phyloP scores from a whole-genome alignment of 2,797 vertebrate genomes.

The Pantherophis alleghaniensis region DNA sequence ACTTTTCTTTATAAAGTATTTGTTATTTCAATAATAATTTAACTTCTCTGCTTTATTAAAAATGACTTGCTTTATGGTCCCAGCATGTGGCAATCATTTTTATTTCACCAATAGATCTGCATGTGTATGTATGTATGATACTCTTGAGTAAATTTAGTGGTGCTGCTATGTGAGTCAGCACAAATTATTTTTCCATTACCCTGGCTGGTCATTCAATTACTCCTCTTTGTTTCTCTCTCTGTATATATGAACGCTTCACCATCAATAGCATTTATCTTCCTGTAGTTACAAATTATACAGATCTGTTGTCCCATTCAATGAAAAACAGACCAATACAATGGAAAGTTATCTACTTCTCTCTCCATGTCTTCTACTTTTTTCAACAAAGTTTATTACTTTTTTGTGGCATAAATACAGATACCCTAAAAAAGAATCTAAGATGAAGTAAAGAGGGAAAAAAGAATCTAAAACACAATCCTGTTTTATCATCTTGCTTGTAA shows the following conservation, averaged over 20 bases:
- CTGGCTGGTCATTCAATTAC: constrained; percentile 13
- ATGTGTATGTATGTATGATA: neutral
- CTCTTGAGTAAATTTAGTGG: neutral
- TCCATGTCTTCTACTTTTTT: neutral
- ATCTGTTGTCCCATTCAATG: neutral
- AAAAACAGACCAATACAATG: constrained; percentile 11
- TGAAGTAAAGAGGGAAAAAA: neutral
- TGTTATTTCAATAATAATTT: neutral
- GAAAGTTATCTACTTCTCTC: neutral
- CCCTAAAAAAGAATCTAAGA: neutral
- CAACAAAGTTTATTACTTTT: neutral
- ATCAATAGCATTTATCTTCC: neutral
- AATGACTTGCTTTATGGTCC: neutral
- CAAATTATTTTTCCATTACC: constrained; percentile 29
- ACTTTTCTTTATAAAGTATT: neutral
- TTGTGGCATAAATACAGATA: neutral
- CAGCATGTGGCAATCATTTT: neutral
- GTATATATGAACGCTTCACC: constrained; percentile 5
- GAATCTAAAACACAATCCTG: neutral
- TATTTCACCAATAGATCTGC: neutral
- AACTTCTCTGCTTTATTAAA: neutral
- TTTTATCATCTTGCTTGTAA: neutral
- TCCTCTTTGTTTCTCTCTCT: constrained; percentile 9
- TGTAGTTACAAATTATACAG: constrained; percentile 15
- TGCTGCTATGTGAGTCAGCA: neutral